phyloP scores from a whole-genome alignment of 2,797 vertebrate species.

The Petrocephalus schoutedeni region DNA sequence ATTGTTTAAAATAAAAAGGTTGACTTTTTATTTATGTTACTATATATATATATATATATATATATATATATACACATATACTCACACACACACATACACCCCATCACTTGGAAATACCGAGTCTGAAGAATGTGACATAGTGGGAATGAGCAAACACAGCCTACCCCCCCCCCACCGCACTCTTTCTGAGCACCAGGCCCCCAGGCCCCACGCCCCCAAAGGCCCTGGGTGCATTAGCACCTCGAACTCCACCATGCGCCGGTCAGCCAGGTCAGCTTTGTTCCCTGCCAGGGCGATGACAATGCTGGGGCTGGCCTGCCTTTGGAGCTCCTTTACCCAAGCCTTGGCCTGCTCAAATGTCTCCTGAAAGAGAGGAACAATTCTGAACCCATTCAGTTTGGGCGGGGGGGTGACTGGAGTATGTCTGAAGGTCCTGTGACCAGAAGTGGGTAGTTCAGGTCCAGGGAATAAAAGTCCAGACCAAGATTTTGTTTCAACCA shows the following conservation, averaged over 20 bases:
- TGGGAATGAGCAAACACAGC: neutral
- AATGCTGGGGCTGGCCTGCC: slow-evolving; percentile 68
- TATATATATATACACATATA: no score
- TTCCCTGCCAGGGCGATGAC: slow-evolving; percentile 78
- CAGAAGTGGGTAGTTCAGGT: neutral
- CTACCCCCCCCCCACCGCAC: neutral
- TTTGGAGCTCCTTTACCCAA: slow-evolving; percentile 63
- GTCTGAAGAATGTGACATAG: neutral
- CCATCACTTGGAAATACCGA: neutral
- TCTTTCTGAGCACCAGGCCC: neutral
- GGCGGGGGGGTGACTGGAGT: neutral
- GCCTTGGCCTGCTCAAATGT: slow-evolving; percentile 76
- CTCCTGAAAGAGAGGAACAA: slow-evolving; percentile 52
- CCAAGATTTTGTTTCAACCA: neutral
- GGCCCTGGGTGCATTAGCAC: slow-evolving; percentile 41
- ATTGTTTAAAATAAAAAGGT: neutral
- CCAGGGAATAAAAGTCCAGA: neutral
- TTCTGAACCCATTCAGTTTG: neutral
- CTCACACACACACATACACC: no score
- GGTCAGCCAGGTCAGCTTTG: slow-evolving; percentile 74
- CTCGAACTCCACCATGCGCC: slow-evolving; percentile 77
- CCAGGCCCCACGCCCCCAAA: neutral
- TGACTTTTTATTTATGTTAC: neutral
- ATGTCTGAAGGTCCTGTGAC: neutral
- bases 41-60: no score